Base-by-base conservation (phyloP, 2,797 vertebrate genomes). In the Spinus olivaceus region DNA sequence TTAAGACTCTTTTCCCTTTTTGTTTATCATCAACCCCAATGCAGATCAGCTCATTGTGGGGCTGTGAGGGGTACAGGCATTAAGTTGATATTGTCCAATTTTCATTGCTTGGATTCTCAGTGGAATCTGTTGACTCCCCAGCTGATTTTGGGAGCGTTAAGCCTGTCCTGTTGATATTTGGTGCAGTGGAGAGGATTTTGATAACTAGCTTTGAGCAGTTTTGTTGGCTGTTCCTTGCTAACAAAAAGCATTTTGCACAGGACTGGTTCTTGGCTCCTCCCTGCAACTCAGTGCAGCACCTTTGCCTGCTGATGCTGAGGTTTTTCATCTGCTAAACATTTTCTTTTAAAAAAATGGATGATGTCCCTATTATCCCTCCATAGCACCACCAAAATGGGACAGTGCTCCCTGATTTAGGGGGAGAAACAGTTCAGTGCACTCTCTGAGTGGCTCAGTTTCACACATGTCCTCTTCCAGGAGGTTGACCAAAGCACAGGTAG, bases 301-400 rank as follows among this genome's bases (percentile, higher is more conserved):
- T 79, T 47, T 30, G 4, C 30, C 25, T 59, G 1, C 28, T 66
- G 21, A 9, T 8, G 9, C 35, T 87, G 74, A 65, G 47, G 14
- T 16, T 59, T 81, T 59, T 79, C 11, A 27, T 12, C 14, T 18
- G 22, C 6, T 10, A 33, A 42, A 25, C 1, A 0, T 74, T 61
- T 61, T 35, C 4, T 65, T 67, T 65, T 5, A 0, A 2, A 27
- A 46, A 37, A 16, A 30, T 7, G 1, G 9, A 0, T 20, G 9
- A 41, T 41, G 5, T 25, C 46, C 19, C 25, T 56, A 3, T 53
- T 64, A 56, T 44, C 30, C 37, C 67, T 57, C 37, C n/a, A 32
- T 19, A 41, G 4, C 24, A 70, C 8, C 37, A 37, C 19, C 9
- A 14, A 60, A 64, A 57, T 10, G 21, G 32, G 32, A 41, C 57